Base-by-base conservation (phyloP, 2,797 vertebrate genomes). In the Anguilla marmorata region DNA sequence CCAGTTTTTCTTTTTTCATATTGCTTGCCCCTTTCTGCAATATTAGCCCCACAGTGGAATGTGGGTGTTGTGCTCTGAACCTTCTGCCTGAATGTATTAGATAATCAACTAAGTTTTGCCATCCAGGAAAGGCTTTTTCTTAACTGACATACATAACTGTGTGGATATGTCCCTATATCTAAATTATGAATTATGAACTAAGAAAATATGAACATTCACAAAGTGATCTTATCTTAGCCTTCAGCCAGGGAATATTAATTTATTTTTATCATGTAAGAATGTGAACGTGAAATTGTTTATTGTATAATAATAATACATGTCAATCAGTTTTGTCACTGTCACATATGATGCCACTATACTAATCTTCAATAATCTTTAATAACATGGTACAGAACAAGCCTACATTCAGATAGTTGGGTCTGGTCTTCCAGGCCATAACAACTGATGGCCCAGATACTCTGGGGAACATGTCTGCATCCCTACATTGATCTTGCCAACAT, bases 321-420 rank as follows among this genome's bases (percentile, higher is more conserved):
- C 16, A 5, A 19, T 50, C 79, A 48, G 45, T 50, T 33, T 82
- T 48, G 79, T 50, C 16, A 50, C 21, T n/a, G 6, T 48, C 79
- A 82, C 79, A 82, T 82, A 82, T 82, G 79, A 50, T 82, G 79
- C 79, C 21, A 24, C 79, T 50, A n/a, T 45, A 52, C 52, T 85
- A 85, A 85, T 85, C 83, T 85, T 85, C 16, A 30, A 16, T 85
- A 30, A 85, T 85, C 83, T 30, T 54, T 60, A 63, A 37, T 50
- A 52, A 66, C n/a, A 66, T 27, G n/a, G 21, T 66, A 7, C 16
- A 7, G 6, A 63, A 45, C 52, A 11, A 33, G 58, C 56, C 84
- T 41, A 58, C 58, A 41, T 45, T 14, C 33, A 21, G 19, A 41
- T 85, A 60, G 33, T 21, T 66, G n/a, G 27, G 24, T 85, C 84